phyloP scores from a whole-genome alignment of 2,888 invertebrate genomes.

The Trachelus troglodyta region DNA sequence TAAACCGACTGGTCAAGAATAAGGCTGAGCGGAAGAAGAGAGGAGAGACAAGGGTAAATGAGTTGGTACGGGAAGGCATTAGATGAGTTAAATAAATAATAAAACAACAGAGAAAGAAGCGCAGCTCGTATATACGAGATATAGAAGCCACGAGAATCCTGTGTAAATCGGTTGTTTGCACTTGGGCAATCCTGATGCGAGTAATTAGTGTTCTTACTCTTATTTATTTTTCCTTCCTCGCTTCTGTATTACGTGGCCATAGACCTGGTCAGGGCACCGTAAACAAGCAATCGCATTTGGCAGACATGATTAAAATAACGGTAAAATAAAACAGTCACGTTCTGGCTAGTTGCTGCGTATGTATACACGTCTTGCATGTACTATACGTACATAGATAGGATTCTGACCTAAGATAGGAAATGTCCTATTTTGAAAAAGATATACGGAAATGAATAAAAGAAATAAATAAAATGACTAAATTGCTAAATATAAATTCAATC shows the following conservation, averaged over 20 bases:
- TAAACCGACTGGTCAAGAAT: neutral
- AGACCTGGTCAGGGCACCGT: neutral
- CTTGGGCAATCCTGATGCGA: neutral
- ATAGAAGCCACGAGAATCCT: neutral
- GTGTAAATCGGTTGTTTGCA: neutral
- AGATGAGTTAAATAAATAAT: neutral
- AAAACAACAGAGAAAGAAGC: neutral
- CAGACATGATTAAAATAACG: neutral
- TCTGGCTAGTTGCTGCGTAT: neutral
- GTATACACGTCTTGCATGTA: neutral
- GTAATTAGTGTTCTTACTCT: neutral
- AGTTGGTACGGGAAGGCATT: neutral
- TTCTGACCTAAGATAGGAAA: too few relatives aligned
- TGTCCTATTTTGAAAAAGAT: neutral
- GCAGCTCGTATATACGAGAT: neutral
- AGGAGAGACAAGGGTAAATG: neutral
- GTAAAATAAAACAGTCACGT: conserved; percentile 3
- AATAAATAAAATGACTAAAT: neutral
- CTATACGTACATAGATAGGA: neutral
- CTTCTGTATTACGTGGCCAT: neutral
- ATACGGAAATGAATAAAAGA: neutral
- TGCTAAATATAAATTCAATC: neutral
- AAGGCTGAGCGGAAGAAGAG: neutral
- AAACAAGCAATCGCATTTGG: neutral
- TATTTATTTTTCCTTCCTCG: neutral